These are phyloP conservation scores for Baryphthengus martii DNA, from an alignment of 2,113 vertebrate genomes.

Conservation along the genomic window DNA sequence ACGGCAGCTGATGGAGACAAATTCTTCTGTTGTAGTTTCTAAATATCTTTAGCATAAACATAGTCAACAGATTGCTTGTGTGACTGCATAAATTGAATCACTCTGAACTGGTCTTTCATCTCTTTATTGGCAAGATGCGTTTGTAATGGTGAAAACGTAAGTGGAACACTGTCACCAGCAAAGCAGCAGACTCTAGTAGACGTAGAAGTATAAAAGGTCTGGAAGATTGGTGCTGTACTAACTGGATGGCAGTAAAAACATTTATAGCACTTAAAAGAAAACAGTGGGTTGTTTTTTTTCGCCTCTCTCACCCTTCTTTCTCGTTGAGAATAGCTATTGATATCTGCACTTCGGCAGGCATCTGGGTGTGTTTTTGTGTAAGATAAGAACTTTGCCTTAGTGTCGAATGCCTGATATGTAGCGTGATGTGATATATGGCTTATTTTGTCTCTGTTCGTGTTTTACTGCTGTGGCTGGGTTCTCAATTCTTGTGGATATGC, in stretches of 20 bases:
- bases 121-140: background rate
- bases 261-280: background rate
- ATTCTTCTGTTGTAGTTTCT: background rate
- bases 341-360: background rate
- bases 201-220: background rate
- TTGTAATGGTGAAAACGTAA: background rate
- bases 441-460: background rate
- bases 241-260: background rate
- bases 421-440: background rate
- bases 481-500: background rate
- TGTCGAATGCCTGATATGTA: background rate
- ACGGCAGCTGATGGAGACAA: background rate
- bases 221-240: background rate
- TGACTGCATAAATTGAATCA: background rate
- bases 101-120: background rate
- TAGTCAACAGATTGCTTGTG: background rate
- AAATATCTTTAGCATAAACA: background rate
- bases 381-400: background rate
- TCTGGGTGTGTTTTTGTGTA: background rate
- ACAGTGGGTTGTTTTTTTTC: accelerated
- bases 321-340: background rate
- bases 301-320: background rate
- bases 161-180: background rate
- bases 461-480: background rate
- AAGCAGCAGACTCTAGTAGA: background rate